Conservation (phyloP, 2,888 invertebrate genomes). For the Bombylius discolor region DNA sequence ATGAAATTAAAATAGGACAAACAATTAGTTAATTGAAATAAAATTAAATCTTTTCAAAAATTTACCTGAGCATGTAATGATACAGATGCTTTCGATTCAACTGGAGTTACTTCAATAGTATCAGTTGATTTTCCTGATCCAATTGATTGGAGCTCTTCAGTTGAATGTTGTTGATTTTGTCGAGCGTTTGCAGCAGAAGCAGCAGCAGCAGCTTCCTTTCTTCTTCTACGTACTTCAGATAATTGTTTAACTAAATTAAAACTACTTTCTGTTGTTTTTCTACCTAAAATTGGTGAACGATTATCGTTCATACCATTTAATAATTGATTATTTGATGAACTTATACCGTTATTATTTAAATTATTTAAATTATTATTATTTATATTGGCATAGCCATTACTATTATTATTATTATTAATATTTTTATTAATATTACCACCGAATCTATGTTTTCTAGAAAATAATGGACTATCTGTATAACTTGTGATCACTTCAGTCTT, state of each 20-base stretch:
- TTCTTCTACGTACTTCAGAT: slow-evolving; percentile 32
- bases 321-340: slow-evolving; percentile 8
- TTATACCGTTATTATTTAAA: slow-evolving; percentile 5
- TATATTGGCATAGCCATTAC: background rate
- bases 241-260: slow-evolving; percentile 35
- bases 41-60: background rate
- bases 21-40: background rate
- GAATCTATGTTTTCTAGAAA: slow-evolving; percentile 36
- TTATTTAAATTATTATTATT: slow-evolving; percentile 4
- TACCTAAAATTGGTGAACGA: slow-evolving; percentile 28
- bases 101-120: slow-evolving; percentile 31
- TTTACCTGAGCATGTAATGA: slow-evolving; percentile 36
- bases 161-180: background rate
- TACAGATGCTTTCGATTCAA: slow-evolving; percentile 34
- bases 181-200: background rate
- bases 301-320: slow-evolving; percentile 6
- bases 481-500: slow-evolving; percentile 36
- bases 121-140: slow-evolving; percentile 5
- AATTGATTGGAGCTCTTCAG: no score
- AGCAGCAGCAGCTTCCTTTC: slow-evolving; percentile 24
- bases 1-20: no score
- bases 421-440: slow-evolving; percentile 5
- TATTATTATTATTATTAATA: slow-evolving; percentile 6
- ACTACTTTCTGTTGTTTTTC: slow-evolving; percentile 30
- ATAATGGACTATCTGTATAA: slow-evolving; percentile 36